These are phyloP conservation scores for Ennomos quercinarius DNA, from an alignment of 2,888 invertebrate genomes.

Conservation along the genomic window DNA sequence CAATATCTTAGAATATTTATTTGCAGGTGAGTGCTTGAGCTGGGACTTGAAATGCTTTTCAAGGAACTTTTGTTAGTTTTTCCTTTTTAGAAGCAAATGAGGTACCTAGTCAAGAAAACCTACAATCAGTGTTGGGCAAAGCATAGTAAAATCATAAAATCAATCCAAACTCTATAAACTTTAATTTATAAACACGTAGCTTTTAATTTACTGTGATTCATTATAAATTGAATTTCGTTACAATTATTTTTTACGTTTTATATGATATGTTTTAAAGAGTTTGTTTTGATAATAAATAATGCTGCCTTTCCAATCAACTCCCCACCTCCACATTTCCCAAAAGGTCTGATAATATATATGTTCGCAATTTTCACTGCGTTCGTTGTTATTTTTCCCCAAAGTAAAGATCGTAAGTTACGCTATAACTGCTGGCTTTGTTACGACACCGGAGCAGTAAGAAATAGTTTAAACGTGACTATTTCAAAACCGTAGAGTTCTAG, in stretches of 20 bases:
- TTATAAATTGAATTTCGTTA: too few relatives aligned
- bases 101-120: too few relatives aligned
- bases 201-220: too few relatives aligned
- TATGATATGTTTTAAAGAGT: too few relatives aligned
- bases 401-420: slow-evolving; percentile 23
- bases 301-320: slow-evolving; percentile 3
- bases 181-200: too few relatives aligned
- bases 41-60: slow-evolving; percentile 2
- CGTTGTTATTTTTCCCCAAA: slow-evolving; percentile 19
- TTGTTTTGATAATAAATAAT: not conserved
- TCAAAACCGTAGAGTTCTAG: slow-evolving; percentile 18
- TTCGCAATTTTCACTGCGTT: slow-evolving; percentile 20
- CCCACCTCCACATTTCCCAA: slow-evolving; percentile 2
- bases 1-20: slow-evolving; percentile 31
- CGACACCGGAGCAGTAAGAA: slow-evolving; percentile 23
- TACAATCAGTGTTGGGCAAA: too few relatives aligned
- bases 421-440: slow-evolving; percentile 27
- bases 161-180: too few relatives aligned
- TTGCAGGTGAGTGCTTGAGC: slow-evolving; percentile 14
- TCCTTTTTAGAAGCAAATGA: too few relatives aligned
- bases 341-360: slow-evolving; percentile 21
- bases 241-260: too few relatives aligned
- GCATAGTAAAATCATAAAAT: too few relatives aligned
- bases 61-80: too few relatives aligned
- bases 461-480: slow-evolving; percentile 28